A percentile compares a stretch with the other conserved stretches of the same genome.
Evolutionary conservation across 2,797 vertebrate species (phyloP).

Genomic region (Hemibagrus guttatus): DNA sequence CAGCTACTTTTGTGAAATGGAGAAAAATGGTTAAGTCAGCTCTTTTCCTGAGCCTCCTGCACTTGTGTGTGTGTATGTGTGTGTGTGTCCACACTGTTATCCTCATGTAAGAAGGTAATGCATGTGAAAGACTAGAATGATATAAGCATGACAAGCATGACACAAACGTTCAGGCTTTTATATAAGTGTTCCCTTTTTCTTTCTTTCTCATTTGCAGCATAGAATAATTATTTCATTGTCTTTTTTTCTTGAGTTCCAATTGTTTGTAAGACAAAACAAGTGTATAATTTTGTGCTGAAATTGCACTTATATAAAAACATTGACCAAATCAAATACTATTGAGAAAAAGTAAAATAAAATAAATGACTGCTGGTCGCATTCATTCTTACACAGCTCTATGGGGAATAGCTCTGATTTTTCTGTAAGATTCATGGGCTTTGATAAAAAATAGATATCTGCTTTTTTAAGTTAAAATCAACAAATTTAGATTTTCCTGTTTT

Average conservation of each 20-base stretch:
- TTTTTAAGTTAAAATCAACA: constrained; percentile 15
- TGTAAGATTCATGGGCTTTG: constrained; percentile 27
- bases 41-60: constrained; percentile 66
- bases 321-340: constrained; percentile 5
- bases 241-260: background rate
- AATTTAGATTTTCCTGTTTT: background rate
- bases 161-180: background rate
- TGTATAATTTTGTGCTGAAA: constrained; percentile 19
- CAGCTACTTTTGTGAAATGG: constrained; percentile 79
- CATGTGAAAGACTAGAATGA: constrained; percentile 28
- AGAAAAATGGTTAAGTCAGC: constrained; percentile 81
- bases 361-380: constrained; percentile 13
- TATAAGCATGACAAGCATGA: constrained; percentile 17
- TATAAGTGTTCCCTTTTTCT: background rate
- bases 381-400: background rate
- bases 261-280: background rate
- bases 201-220: background rate
- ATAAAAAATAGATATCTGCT: constrained; percentile 2
- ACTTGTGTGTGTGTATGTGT: constrained; percentile 52
- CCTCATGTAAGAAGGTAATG: constrained; percentile 25
- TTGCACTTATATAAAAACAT: background rate
- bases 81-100: constrained; percentile 33
- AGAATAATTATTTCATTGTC: background rate
- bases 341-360: background rate
- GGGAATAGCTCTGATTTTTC: constrained; percentile 1